Evolutionary conservation across 2,888 invertebrate species (phyloP).

Genomic region (Theodoxus fluviatilis): DNA sequence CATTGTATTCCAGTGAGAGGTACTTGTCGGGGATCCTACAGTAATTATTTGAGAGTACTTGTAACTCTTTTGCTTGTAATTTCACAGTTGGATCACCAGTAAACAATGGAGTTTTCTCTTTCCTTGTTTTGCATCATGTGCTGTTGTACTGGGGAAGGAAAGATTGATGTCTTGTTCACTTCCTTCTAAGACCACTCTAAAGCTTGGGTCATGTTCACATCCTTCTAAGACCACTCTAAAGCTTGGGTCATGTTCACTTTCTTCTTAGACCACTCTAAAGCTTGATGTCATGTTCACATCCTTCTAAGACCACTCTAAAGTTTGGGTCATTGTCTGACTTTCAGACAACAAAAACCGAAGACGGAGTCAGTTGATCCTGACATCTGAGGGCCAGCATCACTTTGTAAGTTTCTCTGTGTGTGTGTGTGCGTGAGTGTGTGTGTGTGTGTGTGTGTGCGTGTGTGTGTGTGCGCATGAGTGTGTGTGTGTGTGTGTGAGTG

Average conservation of each 20-base stretch:
- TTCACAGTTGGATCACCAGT: no score
- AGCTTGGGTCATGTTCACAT: background rate
- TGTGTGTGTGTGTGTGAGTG: constrained; percentile 36
- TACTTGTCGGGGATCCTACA: no score
- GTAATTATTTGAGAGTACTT: no score
- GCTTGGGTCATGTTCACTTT: background rate
- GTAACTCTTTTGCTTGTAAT: no score
- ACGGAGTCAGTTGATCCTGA: constrained; percentile 52
- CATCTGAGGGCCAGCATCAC: constrained; percentile 46
- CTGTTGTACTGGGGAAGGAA: no score
- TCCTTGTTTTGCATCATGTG: no score
- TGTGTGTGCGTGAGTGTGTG: background rate
- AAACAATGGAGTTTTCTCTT: no score
- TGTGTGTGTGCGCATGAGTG: background rate
- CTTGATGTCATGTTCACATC: background rate
- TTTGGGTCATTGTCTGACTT: constrained; percentile 32
- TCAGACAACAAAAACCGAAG: constrained; percentile 75
- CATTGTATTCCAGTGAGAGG: no score
- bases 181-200: no score
- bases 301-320: background rate
- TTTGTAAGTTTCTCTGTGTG: constrained; percentile 35
- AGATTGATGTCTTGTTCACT: no score
- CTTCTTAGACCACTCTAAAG: no score
- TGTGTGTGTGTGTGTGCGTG: background rate
- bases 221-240: background rate